These are phyloP conservation scores for Crotalus helleri DNA, from an alignment of 2,113 vertebrate genomes.

Conservation along the genomic window DNA sequence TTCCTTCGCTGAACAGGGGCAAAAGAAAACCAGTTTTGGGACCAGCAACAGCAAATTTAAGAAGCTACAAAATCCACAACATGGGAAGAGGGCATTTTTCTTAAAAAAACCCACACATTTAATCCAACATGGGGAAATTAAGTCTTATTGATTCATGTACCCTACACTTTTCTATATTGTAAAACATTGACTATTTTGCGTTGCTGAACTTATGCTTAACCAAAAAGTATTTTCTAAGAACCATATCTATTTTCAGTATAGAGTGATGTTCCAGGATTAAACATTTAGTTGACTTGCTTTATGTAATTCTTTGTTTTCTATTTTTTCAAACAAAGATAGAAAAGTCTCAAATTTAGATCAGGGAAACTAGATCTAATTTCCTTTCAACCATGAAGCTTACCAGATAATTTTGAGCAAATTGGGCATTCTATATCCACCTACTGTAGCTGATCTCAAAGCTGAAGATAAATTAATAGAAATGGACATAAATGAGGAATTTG, in stretches of 20 bases:
- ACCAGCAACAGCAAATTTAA: too few species aligned
- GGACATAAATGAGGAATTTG: not conserved
- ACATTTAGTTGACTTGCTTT: not conserved
- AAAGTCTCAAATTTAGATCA: not conserved
- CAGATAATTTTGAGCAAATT: not conserved
- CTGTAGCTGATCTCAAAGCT: not conserved
- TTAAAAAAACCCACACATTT: too few species aligned
- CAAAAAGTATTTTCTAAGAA: slow-evolving; percentile 15
- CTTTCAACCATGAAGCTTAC: not conserved
- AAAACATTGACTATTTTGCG: not conserved
- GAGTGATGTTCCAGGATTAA: not conserved
- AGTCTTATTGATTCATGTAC: slow-evolving; percentile 32
- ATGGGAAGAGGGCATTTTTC: too few species aligned
- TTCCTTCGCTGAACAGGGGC: too few species aligned
- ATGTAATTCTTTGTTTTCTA: slow-evolving; percentile 10
- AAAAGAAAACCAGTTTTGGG: too few species aligned
- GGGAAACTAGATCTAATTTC: not conserved
- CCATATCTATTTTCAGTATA: too few species aligned
- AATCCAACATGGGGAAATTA: slow-evolving; percentile 34
- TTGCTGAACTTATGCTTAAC: slow-evolving; percentile 13
- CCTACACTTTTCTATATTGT: not conserved
- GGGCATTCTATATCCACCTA: not conserved
- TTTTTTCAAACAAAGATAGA: slow-evolving; percentile 1
- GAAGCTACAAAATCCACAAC: too few species aligned
- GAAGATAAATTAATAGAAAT: not conserved